phyloP scores from a whole-genome alignment of 2,797 vertebrate species.

The Lemur catta region DNA sequence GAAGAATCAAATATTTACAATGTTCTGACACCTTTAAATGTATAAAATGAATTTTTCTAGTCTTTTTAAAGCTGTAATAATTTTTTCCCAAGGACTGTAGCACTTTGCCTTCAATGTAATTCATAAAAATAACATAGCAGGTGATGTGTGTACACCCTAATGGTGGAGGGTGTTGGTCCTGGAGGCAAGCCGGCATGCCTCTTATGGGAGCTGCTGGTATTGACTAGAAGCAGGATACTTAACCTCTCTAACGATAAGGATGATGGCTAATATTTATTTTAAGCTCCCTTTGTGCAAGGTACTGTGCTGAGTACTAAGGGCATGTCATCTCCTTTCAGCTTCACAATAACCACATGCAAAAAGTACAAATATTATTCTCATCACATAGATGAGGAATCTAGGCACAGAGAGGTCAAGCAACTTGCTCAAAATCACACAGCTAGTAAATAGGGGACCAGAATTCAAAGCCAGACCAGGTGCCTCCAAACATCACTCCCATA shows the following conservation, averaged over 20 bases:
- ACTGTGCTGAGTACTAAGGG: not conserved
- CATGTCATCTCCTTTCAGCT: not conserved
- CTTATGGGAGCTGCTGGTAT: not conserved
- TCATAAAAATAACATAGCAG: not conserved
- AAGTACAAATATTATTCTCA: not conserved
- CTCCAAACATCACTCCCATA: not conserved
- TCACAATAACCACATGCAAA: not conserved
- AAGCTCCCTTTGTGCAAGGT: not conserved
- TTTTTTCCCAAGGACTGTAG: not conserved
- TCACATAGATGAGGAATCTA: not conserved
- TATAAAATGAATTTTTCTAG: not conserved
- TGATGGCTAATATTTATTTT: not conserved
- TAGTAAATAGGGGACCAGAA: not conserved
- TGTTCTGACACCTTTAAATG: not conserved
- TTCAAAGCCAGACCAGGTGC: not conserved
- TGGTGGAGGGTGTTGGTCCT: not conserved
- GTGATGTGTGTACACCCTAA: accelerated
- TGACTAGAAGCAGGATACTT: not conserved
- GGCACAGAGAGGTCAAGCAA: not conserved
- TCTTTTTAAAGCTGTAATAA: not conserved
- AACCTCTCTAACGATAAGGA: not conserved
- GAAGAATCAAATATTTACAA: not conserved
- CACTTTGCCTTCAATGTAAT: not conserved
- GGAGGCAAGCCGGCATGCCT: not conserved
- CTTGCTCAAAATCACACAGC: not conserved